Evolutionary conservation across 2,888 invertebrate species (phyloP), one percentile per base, ranked within the genome.

Genomic region (Trisateles emortualis): DNA sequence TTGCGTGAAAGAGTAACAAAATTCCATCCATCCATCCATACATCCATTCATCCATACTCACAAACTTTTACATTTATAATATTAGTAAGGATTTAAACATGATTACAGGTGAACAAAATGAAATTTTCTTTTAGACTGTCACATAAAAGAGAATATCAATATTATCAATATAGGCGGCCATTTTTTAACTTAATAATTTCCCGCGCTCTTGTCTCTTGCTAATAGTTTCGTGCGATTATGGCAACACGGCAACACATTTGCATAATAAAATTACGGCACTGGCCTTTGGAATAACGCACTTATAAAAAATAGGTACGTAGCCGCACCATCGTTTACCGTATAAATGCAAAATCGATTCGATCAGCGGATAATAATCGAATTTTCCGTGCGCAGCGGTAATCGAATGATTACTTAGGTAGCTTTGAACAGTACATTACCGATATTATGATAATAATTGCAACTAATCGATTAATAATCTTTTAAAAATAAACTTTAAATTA

Each of bases 211-310:
- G 79, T 80, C 81, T 74, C 78, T 72, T 72, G 73, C 53, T 68
- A 65, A 64, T 69, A 67, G 64, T 84, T 88, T 86, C 83, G 78
- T 87, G 77, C 84, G 83, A 90, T 92, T 89, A 90, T 78, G 82
- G 87, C 87, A 90, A 91, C 92, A 92, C 91, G 89, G 92, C 89
- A 91, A 81, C 67, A 72, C 84, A 91, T 92, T 92, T 92, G 90
- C 92, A 91, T 92, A 92, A 92, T 92, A 88, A 90, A 92, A 92
- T 92, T 92, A 90, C 87, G 68, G 38, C 65, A 54, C 43, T 40
- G 60, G 55, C 53, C 59, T 45, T 58, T 74, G 73, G 72, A 83
- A 78, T 78, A 80, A 75, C 78, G 70, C 68, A 63, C 72, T 74
- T 76, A 76, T 77, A 84, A 85, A 85, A 86, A 86, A 81, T 79